Base-by-base conservation (phyloP, 1,140 invertebrate genomes). In the Eurosta solidaginis region DNA sequence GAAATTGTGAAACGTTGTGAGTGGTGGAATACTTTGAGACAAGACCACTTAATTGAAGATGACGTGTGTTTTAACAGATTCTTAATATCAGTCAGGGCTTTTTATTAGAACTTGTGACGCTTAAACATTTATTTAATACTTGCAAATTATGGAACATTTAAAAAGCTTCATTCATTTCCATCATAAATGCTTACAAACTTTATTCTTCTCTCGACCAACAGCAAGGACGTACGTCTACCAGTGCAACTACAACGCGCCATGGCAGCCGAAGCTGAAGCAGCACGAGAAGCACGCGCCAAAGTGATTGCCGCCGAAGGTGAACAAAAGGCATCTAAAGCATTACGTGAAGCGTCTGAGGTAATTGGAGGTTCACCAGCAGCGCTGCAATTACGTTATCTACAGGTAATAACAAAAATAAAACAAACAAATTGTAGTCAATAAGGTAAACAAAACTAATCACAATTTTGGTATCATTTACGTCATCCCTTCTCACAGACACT, bases 321-420 rank as follows among this genome's bases (percentile, higher is more conserved):
- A 88, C 94, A 96, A 88, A 95, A 94, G 82, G 96, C 96, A 12
- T 95, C 96, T 0, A 89, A 92, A 63, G 95, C 96, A 3, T 89
- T 98, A 1, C 95, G 96, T 82, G 95, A 97, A 84, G 96, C 96
- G 47, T 95, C 96, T 14, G 96, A 97, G 85, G 92, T 97, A n/a
- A 96, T 97, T 77, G 91, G 92, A 7, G 92, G 94, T 78, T 94
- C 93, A 79, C 95, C 96, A 27, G 93, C 94, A 10, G 96, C 96
- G 1, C 88, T 97, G 40, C 96, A 97, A 88, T 73, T 81, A 45
- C 78, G 83, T 42, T 83, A 82, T 49, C 54, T 82, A 74, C 86
- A 86, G 82, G 83, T 86, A 33, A 27, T 79, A 27, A 17, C 17
- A 3, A 52, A 20, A 0, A 59, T 63, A 33, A 36, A n/a, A 27